Conservation (phyloP, 2,888 invertebrate species). For the Macaria liturata region DNA sequence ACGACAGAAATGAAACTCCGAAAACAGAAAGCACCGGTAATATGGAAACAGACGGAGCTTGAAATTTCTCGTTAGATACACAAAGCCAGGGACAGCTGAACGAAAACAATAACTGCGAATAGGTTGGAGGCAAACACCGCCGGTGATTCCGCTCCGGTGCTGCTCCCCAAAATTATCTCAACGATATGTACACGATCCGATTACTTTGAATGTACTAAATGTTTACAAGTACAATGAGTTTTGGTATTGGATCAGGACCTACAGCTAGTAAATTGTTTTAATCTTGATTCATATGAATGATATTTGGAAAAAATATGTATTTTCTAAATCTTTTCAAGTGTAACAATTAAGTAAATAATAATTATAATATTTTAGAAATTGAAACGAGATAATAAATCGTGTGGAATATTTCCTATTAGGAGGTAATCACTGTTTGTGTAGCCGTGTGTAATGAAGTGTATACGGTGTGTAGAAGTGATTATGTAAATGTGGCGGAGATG, state of each 20-base stretch:
- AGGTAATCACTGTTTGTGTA: too few relatives aligned
- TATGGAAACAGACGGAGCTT: constrained; percentile 43
- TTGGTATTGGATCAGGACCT: too few relatives aligned
- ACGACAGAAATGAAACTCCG: constrained; percentile 39
- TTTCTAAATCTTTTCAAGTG: too few relatives aligned
- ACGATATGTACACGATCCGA: constrained; percentile 7
- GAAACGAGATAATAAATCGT: too few relatives aligned
- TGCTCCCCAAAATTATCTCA: constrained; percentile 21
- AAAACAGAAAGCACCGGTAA: constrained; percentile 47
- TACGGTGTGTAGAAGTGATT: constrained; percentile 25
- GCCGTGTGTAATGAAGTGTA: too few relatives aligned
- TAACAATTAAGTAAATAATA: too few relatives aligned
- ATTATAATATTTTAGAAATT: too few relatives aligned
- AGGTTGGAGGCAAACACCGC: constrained; percentile 31
- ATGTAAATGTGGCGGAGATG: constrained; percentile 37
- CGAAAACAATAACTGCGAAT: constrained; percentile 38
- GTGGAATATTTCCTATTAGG: too few relatives aligned
- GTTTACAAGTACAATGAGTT: too few relatives aligned
- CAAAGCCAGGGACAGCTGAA: constrained; percentile 40
- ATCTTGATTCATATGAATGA: too few relatives aligned
- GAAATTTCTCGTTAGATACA: constrained; percentile 50
- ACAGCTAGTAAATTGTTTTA: too few relatives aligned
- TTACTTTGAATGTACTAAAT: constrained; percentile 7
- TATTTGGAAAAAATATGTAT: too few relatives aligned
- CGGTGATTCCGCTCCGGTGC: constrained; percentile 28